Evolutionary conservation across 2,113 vertebrate species (phyloP), one percentile per base, ranked within the genome.

Genomic region (Lates calcarifer): DNA sequence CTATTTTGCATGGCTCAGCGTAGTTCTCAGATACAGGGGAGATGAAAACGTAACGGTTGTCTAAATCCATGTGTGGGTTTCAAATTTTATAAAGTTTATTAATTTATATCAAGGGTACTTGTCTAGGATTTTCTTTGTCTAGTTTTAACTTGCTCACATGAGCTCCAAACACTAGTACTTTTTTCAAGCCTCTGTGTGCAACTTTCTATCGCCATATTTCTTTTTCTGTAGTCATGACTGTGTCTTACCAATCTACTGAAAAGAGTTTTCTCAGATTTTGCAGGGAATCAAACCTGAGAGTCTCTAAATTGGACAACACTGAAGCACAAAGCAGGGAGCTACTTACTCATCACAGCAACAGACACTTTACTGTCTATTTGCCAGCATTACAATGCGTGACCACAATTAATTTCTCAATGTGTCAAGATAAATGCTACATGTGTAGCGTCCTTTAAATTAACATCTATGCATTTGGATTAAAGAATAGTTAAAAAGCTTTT

Each of bases 271-370:
- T 85, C 86, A 71, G 89, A 86, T 71, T 79, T 81, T 86, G 75
- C 85, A 86, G 88, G 90, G 73, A 86, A 70, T 89, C 28, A 5
- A 87, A 62, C 63, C 83, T 83, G 86, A 68, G 79, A 77, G 70
- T 82, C 65, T 49, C 72, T 81, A 58, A 91, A 86, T 87, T 84
- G 67, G 83, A 65, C 39, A 24, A 76, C 39, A 45, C 70, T 77
- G 82, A 91, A 92, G 92, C 91, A 93, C 92, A 93, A 92, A 86
- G 82, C 83, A 85, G 83, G 87, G 87, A 90, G 67, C 71, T 64
- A 83, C 64, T 73, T 70, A 31, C 63, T 69, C 35, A 85, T 63
- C 41, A 68, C 69, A 66, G 78, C 74, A 80, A 69, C 83, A 72
- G 79, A 85, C 86, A 86, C 81, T 88, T 88, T 87, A 85, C 66